Conservation (phyloP, 2,797 vertebrate species). For the Sebastes reedi region DNA sequence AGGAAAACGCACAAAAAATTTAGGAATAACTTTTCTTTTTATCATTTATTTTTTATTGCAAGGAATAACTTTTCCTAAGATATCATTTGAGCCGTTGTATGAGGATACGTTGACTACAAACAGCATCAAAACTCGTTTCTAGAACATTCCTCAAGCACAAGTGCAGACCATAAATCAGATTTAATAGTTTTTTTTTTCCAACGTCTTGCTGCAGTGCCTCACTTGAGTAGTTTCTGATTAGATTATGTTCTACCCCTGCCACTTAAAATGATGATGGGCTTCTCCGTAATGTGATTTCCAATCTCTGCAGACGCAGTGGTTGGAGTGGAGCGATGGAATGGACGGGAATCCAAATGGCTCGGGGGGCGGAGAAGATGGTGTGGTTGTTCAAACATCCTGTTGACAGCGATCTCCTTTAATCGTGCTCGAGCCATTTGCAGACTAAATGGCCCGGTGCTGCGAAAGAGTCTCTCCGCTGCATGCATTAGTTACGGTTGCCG, state of each 20-base stretch:
- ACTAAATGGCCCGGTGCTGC: constrained; percentile 27
- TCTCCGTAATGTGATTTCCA: constrained; percentile 29
- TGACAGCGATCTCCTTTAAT: background rate
- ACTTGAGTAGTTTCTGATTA: constrained; percentile 8
- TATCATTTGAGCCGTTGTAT: background rate
- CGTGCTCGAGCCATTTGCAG: constrained; percentile 19
- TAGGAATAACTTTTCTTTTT: background rate
- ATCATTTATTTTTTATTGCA: background rate
- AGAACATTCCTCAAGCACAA: background rate
- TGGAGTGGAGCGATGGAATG: constrained; percentile 17
- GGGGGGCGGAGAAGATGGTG: background rate
- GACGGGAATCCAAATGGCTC: background rate
- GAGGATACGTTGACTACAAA: background rate
- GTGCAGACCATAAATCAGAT: background rate
- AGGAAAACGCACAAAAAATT: background rate
- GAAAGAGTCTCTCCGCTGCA: background rate
- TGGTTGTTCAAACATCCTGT: constrained; percentile 5
- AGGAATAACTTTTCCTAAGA: background rate
- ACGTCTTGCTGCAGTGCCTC: background rate
- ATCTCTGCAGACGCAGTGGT: background rate
- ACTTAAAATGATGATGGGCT: constrained; percentile 10
- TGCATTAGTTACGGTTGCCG: constrained; percentile 16
- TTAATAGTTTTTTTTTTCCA: background rate
- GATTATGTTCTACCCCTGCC: constrained; percentile 6
- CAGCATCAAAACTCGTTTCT: background rate